Conservation (phyloP, 2,113 vertebrate genomes). For the Polyodon spathula region DNA sequence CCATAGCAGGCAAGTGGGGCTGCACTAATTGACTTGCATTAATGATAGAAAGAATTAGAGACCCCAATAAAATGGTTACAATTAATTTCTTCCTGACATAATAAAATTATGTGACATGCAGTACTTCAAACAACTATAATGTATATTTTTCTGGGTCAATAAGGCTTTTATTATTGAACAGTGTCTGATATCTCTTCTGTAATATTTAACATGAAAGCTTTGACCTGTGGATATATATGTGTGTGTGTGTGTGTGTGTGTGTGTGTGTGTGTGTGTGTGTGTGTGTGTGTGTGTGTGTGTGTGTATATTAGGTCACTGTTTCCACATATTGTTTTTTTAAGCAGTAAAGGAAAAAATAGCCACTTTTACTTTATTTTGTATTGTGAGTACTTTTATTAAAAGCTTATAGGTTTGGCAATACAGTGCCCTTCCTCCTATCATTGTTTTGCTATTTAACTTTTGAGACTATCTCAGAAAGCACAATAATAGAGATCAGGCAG, state of each 20-base stretch:
- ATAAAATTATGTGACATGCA: slow-evolving; percentile 3
- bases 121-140: not conserved
- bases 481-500: too few relatives aligned
- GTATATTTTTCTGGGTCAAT: slow-evolving; percentile 3
- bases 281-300: not conserved
- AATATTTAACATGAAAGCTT: too few relatives aligned
- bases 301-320: too few relatives aligned
- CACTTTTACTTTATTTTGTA: too few relatives aligned
- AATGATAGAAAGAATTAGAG: slow-evolving; percentile 26
- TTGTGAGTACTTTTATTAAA: too few relatives aligned
- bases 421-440: too few relatives aligned
- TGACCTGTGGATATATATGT: slow-evolving; percentile 3
- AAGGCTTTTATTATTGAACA: not conserved
- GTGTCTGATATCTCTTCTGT: too few relatives aligned
- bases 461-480: too few relatives aligned
- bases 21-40: slow-evolving; percentile 25
- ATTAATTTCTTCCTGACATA: slow-evolving; percentile 2
- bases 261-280: slow-evolving; percentile 9
- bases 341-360: too few relatives aligned
- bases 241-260: slow-evolving; percentile 11
- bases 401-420: too few relatives aligned
- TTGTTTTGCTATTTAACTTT: too few relatives aligned
- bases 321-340: too few relatives aligned
- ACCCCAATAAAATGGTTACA: slow-evolving; percentile 6
- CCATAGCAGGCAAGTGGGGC: slow-evolving; percentile 18